Evolutionary conservation across 2,797 vertebrate species (phyloP).

Genomic region (Ctenopoma multispine): DNA sequence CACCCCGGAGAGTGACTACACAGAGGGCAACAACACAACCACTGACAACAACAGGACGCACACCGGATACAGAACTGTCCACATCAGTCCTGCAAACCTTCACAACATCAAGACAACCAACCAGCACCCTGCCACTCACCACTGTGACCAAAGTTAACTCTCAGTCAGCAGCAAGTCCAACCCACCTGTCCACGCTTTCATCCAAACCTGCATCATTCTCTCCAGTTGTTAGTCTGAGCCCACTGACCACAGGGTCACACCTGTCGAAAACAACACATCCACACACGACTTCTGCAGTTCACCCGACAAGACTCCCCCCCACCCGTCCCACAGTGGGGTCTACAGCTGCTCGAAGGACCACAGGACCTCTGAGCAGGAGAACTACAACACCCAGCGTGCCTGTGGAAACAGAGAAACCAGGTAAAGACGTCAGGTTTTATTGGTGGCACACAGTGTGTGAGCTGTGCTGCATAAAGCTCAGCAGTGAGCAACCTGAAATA

Average conservation of each 20-base stretch:
- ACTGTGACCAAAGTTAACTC: neutral
- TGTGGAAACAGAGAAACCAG: conserved; percentile 66
- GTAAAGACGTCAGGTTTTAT: conserved; percentile 33
- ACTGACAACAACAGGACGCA: rapidly evolving
- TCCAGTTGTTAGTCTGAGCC: conserved; percentile 11
- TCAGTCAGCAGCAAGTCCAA: neutral
- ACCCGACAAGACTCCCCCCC: neutral
- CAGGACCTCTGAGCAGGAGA: neutral
- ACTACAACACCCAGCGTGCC: conserved; percentile 45
- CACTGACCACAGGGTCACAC: neutral
- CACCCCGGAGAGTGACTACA: neutral
- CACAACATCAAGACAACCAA: neutral
- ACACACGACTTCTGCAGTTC: neutral
- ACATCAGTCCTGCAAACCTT: conserved; percentile 7
- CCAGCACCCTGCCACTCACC: neutral
- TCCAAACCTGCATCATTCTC: neutral
- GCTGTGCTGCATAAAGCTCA: no score
- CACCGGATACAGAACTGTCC: neutral
- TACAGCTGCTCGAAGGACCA: neutral
- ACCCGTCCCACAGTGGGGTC: neutral
- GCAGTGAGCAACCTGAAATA: no score
- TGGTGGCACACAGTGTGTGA: no score
- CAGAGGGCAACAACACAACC: rapidly evolving
- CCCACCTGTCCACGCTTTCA: neutral
- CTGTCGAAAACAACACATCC: neutral